phyloP scores from a whole-genome alignment of 2,888 invertebrate genomes.

The Fragum whitleyi region DNA sequence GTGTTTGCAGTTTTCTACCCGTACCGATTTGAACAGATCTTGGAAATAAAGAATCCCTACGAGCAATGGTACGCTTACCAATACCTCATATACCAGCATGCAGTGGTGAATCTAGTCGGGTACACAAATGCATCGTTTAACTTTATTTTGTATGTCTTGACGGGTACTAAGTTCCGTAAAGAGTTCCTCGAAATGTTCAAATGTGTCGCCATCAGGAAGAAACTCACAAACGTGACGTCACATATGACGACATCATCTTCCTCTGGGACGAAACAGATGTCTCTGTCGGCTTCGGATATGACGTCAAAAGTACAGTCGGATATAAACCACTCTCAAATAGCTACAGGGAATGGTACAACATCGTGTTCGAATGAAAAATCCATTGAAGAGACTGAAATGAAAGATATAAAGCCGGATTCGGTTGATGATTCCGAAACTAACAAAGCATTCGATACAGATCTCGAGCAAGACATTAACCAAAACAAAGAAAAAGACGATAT shows the following conservation, averaged over 20 bases:
- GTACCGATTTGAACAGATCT: constrained; percentile 18
- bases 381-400: not conserved
- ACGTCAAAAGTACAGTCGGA: not conserved
- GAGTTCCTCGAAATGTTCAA: constrained; percentile 38
- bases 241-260: not conserved
- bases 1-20: constrained; percentile 39
- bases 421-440: too few species aligned
- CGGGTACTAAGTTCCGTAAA: constrained; percentile 46
- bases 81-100: constrained; percentile 39
- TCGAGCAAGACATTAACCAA: too few species aligned
- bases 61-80: constrained; percentile 41
- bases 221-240: not conserved
- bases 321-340: not conserved
- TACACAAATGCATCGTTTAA: constrained; percentile 56
- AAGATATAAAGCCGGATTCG: not conserved
- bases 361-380: not conserved
- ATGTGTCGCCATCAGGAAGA: constrained; percentile 7
- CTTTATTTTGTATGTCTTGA: constrained; percentile 58
- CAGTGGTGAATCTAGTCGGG: constrained; percentile 47
- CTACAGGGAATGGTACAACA: not conserved
- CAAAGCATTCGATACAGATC: too few species aligned
- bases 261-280: not conserved
- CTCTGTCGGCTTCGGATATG: not conserved
- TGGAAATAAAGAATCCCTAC: constrained; percentile 26
- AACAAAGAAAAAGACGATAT: too few species aligned